Evolutionary conservation across 2,113 vertebrate genomes (phyloP).

Genomic region (Aegithalos caudatus): DNA sequence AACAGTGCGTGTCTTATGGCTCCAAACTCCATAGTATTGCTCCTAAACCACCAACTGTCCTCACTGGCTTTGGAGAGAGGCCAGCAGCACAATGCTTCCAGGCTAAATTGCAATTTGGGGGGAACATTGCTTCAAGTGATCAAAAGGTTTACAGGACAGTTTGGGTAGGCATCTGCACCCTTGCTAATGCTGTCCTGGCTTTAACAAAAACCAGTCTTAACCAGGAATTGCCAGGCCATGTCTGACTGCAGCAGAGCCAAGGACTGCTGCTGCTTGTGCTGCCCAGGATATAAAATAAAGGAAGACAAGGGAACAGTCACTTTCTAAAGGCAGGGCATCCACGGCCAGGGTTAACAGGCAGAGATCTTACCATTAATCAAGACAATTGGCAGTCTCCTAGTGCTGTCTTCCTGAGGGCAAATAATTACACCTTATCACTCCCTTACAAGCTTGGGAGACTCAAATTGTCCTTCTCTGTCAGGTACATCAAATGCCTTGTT

Average conservation of each 20-base stretch:
- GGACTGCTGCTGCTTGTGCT: background rate
- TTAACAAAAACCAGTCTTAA: background rate
- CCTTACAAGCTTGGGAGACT: background rate
- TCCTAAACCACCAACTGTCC: background rate
- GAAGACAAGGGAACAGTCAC: background rate
- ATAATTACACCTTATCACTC: background rate
- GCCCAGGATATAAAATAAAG: background rate
- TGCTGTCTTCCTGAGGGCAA: background rate
- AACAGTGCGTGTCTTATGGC: slow-evolving; percentile 14
- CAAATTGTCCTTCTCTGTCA: background rate
- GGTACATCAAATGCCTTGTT: background rate
- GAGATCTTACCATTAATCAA: background rate
- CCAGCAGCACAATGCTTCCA: background rate
- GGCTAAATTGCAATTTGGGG: background rate
- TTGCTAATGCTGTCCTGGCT: background rate
- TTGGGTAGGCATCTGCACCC: background rate
- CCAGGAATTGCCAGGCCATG: background rate
- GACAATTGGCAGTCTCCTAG: background rate
- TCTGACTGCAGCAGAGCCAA: background rate
- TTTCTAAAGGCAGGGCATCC: background rate
- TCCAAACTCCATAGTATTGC: background rate
- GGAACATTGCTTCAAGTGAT: background rate
- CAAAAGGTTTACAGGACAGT: background rate
- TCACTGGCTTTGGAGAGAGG: background rate
- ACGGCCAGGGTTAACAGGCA: background rate